phyloP scores from a whole-genome alignment of 2,888 invertebrate genomes.

The Tinea trinotella region DNA sequence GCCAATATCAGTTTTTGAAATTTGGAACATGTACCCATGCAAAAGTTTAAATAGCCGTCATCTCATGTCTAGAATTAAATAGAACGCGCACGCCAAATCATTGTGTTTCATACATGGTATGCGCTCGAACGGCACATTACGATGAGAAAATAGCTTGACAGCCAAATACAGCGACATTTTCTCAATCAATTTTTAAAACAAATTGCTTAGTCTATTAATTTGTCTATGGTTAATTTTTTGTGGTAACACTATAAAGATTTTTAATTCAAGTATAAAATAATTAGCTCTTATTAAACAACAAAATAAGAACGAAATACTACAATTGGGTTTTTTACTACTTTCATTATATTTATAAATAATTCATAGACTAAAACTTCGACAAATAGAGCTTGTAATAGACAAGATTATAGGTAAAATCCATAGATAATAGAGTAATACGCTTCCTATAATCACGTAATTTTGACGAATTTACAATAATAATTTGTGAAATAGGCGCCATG shows the following conservation, averaged over 20 bases:
- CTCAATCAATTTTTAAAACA: constrained; percentile 56
- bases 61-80: constrained; percentile 69
- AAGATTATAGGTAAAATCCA: too few species aligned
- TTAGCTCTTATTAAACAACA: too few species aligned
- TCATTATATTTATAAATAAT: too few species aligned
- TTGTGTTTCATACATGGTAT: constrained; percentile 69
- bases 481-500: neutral
- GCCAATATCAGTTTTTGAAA: constrained; percentile 43
- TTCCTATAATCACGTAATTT: constrained; percentile 17
- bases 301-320: too few species aligned
- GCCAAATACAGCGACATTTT: constrained; percentile 70
- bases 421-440: constrained; percentile 16
- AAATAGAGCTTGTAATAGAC: too few species aligned
- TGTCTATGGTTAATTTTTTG: constrained; percentile 18
- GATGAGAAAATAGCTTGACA: constrained; percentile 73
- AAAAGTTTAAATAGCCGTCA: constrained; percentile 63
- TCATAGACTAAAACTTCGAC: too few species aligned
- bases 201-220: constrained; percentile 33
- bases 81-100: constrained; percentile 65
- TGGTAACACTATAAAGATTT: neutral
- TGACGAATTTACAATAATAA: constrained; percentile 6
- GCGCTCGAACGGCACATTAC: constrained; percentile 71
- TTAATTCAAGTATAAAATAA: neutral
- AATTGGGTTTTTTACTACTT: too few species aligned
- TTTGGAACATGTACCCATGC: constrained; percentile 41